These are phyloP conservation scores for Dasyprocta punctata DNA, from an alignment of 2,113 vertebrate genomes.

Conservation along the genomic window DNA sequence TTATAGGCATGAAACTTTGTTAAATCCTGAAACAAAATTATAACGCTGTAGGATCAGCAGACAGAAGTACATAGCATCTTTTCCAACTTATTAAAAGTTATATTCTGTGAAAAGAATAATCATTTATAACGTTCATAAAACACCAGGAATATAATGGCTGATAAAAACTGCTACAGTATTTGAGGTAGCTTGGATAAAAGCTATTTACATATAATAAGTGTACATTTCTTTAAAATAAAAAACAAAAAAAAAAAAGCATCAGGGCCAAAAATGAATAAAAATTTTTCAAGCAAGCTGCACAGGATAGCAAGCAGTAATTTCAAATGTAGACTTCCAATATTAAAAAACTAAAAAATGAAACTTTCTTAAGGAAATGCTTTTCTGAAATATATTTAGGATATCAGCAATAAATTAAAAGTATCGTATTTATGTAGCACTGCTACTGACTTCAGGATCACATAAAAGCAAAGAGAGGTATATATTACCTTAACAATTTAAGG, in stretches of 20 bases:
- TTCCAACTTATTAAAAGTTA: not conserved
- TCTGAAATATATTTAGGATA: conserved; percentile 23
- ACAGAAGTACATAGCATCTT: not conserved
- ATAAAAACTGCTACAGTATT: not conserved
- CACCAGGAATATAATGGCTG: not conserved
- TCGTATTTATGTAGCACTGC: not conserved
- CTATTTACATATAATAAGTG: not conserved
- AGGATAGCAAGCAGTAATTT: conserved; percentile 19
- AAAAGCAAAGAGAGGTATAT: not conserved
- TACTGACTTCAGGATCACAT: not conserved
- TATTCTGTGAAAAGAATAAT: not conserved
- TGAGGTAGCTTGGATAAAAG: not conserved
- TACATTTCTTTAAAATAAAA: not conserved
- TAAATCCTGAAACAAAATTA: conserved; percentile 58
- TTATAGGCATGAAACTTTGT: not conserved
- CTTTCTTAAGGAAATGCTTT: conserved; percentile 35
- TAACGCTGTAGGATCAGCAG: not conserved
- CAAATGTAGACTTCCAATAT: conserved; percentile 28
- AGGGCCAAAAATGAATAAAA: conserved; percentile 4
- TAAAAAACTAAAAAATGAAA: not conserved
- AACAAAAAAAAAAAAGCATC: not conserved
- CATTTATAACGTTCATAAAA: conserved; percentile 30
- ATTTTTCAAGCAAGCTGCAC: not conserved
- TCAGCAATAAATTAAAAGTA: not conserved
- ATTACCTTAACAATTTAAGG: not conserved